Percentiles rank a stretch among this genome's conserved stretches.
phyloP scores from a whole-genome alignment of 2,113 vertebrate genomes.

The Illadopsis cleaveri region DNA sequence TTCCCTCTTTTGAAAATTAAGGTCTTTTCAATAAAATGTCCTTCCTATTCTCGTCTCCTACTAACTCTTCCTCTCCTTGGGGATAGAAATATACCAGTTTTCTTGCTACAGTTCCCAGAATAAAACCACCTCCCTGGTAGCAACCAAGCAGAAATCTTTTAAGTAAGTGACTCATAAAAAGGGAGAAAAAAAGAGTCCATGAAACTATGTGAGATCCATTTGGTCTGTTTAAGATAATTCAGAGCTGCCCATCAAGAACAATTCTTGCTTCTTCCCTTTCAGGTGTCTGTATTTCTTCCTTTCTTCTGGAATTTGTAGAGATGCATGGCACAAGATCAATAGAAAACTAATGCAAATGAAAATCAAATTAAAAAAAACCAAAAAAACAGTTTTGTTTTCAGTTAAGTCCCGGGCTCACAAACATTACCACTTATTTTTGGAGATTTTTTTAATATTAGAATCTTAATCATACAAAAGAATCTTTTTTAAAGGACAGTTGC shows the following conservation, averaged over 20 bases:
- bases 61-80: not conserved
- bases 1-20: constrained; percentile 2
- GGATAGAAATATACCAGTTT: not conserved
- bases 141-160: not conserved
- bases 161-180: not conserved
- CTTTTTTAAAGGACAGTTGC: not conserved
- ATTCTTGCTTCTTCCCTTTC: not conserved
- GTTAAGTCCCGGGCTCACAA: not conserved
- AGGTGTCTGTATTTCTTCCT: not conserved
- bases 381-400: not conserved
- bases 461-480: not conserved
- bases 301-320: not conserved
- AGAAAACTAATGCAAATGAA: not conserved
- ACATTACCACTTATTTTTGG: not conserved
- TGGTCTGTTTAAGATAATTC: not conserved
- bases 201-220: not conserved
- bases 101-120: not conserved
- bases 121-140: not conserved
- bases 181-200: not conserved
- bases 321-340: not conserved
- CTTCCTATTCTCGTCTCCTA: not conserved
- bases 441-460: not conserved
- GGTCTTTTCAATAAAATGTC: not conserved
- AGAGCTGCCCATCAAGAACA: not conserved
- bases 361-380: not conserved